Conservation (phyloP, 2,797 vertebrate species). For the Tympanoctomys barrerae region DNA sequence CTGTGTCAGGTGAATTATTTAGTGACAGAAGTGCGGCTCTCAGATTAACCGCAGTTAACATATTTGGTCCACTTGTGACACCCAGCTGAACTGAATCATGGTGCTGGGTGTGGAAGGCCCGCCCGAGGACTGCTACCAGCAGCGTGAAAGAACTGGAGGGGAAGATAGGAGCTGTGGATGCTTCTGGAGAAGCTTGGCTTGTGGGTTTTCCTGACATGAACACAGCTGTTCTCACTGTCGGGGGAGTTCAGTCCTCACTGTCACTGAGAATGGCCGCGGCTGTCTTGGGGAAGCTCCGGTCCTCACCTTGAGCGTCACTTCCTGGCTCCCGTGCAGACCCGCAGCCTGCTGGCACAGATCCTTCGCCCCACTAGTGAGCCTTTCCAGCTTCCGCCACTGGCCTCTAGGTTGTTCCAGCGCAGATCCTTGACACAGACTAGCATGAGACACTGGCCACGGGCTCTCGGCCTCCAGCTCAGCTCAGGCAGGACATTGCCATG, state of each 20-base stretch:
- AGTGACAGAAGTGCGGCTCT: neutral
- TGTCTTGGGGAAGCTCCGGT: neutral
- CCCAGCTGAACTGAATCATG: neutral
- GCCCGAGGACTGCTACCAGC: neutral
- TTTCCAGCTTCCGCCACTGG: neutral
- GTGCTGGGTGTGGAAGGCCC: neutral
- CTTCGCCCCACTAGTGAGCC: neutral
- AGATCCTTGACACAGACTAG: neutral
- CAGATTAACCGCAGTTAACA: neutral
- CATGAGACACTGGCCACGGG: neutral
- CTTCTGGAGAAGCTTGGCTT: too few species aligned
- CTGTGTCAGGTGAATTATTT: neutral
- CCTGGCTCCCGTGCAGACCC: neutral
- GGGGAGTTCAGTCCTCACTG: neutral
- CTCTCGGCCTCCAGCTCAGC: neutral
- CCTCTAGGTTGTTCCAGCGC: neutral
- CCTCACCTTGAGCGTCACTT: neutral
- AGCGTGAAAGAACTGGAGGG: neutral
- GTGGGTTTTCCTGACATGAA: neutral
- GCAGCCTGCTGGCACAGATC: neutral
- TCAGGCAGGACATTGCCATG: neutral
- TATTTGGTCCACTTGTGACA: neutral
- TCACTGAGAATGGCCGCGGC: too few species aligned
- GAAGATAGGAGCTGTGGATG: neutral
- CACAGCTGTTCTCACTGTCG: neutral